Conservation (phyloP, 2,888 invertebrate species). For the Drosophila neutralis region DNA sequence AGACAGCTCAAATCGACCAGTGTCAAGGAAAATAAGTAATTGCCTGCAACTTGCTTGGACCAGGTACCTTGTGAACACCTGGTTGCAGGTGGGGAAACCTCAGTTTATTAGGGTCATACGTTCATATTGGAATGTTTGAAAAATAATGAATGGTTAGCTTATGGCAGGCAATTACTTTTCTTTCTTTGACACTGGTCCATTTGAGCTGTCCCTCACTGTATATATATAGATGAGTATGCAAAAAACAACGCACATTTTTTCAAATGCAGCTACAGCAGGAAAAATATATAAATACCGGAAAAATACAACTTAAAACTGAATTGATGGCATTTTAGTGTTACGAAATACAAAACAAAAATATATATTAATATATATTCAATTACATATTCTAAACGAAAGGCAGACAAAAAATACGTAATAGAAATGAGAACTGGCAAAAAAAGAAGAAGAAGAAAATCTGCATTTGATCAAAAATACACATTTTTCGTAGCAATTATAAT, state of each 20-base stretch:
- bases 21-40: no score
- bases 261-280: conserved; percentile 32
- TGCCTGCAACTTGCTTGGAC: no score
- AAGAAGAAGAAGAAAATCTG: background rate
- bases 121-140: no score
- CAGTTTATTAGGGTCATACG: no score
- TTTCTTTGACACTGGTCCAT: no score
- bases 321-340: conserved; percentile 72
- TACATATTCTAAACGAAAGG: conserved; percentile 51
- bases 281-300: conserved; percentile 17
- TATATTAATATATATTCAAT: conserved; percentile 43
- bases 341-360: conserved; percentile 24
- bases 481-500: background rate
- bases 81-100: no score
- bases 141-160: no score
- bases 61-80: no score
- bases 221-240: conserved; percentile 35
- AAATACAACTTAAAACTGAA: conserved; percentile 66
- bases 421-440: conserved; percentile 14
- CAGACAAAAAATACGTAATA: conserved; percentile 61
- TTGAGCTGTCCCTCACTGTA: no score
- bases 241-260: conserved; percentile 66
- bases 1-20: no score
- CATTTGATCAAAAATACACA: conserved; percentile 7
- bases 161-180: no score